Percentiles rank a stretch among this genome's conserved stretches.
These are phyloP conservation scores for Poeciliopsis occidentalis DNA, from an alignment of 2,113 vertebrate genomes.

Conservation along the genomic window DNA sequence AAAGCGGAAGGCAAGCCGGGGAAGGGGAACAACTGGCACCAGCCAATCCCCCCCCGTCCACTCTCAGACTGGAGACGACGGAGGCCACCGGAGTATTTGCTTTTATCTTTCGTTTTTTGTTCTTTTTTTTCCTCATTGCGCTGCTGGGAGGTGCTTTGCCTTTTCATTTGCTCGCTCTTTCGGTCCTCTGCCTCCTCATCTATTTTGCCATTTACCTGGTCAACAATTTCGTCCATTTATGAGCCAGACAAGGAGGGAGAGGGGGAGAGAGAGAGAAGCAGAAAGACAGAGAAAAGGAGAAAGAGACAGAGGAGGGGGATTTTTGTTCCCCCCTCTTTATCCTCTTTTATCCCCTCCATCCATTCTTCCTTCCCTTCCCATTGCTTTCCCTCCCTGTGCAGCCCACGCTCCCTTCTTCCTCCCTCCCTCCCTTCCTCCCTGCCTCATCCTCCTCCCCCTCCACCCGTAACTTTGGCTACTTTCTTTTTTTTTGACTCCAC, in stretches of 20 bases:
- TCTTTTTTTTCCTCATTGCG: conserved; percentile 83
- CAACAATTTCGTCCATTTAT: conserved; percentile 82
- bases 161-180: conserved; percentile 79
- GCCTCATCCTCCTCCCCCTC: conserved; percentile 15
- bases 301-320: conserved; percentile 64
- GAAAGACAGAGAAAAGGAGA: conserved; percentile 54
- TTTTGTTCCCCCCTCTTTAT: conserved; percentile 47
- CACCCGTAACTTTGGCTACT: conserved; percentile 72
- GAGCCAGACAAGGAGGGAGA: conserved; percentile 71
- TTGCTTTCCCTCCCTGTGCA: conserved; percentile 58
- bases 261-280: conserved; percentile 60
- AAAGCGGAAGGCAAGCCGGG: conserved; percentile 71
- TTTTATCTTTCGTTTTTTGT: conserved; percentile 82
- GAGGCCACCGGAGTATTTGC: conserved; percentile 81
- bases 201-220: conserved; percentile 83
- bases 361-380: conserved; percentile 54
- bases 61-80: conserved; percentile 73
- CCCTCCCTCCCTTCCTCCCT: conserved; percentile 12
- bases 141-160: conserved; percentile 81
- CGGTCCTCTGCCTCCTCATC: conserved; percentile 81
- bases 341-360: conserved; percentile 54
- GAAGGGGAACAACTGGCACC: conserved; percentile 76
- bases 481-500: conserved; percentile 56
- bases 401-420: conserved; percentile 56
- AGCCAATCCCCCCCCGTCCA: conserved; percentile 76